Conservation (phyloP, 2,113 vertebrate species). For the Sula dactylatra region DNA sequence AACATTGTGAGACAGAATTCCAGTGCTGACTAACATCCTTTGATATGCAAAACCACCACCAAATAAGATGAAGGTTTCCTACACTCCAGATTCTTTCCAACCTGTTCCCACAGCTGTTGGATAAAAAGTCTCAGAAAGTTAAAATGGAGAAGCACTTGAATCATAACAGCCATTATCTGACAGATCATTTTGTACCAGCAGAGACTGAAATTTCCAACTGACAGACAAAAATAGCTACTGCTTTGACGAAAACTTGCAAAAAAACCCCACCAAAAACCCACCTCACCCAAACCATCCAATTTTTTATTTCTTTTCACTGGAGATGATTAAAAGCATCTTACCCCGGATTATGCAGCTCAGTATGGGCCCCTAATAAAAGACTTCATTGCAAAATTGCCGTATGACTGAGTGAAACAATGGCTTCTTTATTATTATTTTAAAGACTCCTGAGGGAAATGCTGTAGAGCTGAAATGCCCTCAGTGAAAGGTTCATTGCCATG, state of each 20-base stretch:
- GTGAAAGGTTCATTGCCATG: constrained; percentile 37
- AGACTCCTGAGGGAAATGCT: constrained; percentile 39
- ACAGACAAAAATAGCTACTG: background rate
- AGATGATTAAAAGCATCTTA: constrained; percentile 23
- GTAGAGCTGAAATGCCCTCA: constrained; percentile 9
- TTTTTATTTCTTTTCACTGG: constrained; percentile 4
- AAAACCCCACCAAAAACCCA: background rate
- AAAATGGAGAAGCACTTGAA: background rate
- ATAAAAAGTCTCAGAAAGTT: background rate
- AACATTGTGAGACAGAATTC: background rate
- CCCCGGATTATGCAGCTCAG: background rate
- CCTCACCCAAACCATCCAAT: background rate
- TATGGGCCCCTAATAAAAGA: background rate
- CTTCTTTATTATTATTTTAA: constrained; percentile 41
- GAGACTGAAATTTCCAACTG: background rate
- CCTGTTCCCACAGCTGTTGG: background rate
- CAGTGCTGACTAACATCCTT: background rate
- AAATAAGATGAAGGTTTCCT: background rate
- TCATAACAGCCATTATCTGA: background rate
- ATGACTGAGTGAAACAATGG: constrained; percentile 27
- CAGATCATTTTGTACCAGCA: background rate
- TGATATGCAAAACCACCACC: background rate
- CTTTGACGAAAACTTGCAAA: background rate
- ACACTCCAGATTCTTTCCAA: background rate
- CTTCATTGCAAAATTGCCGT: constrained; percentile 11